Percentiles rank a stretch among this genome's conserved stretches.
Conservation (phyloP, 2,797 vertebrate species). For the Sebastes nivosus region DNA sequence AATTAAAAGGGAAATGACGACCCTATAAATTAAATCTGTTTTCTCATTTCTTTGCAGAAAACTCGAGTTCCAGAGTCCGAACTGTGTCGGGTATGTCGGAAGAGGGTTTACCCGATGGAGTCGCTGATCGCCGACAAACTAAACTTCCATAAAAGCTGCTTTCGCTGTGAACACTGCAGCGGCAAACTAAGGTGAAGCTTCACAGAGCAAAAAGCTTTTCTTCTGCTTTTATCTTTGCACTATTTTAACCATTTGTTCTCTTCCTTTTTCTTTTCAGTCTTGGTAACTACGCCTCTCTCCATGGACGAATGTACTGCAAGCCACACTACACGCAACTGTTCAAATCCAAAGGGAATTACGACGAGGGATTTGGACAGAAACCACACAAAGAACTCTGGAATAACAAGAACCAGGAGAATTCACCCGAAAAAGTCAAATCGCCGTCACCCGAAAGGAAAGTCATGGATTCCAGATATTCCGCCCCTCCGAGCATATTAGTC, state of each 20-base stretch:
- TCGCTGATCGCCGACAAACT: constrained; percentile 92
- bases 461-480: constrained; percentile 54
- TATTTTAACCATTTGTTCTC: background rate
- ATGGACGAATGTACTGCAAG: constrained; percentile 98
- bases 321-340: constrained; percentile 98
- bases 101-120: constrained; percentile 98
- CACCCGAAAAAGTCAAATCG: constrained; percentile 71
- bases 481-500: constrained; percentile 36
- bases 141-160: constrained; percentile 98
- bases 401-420: constrained; percentile 78
- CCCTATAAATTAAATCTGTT: background rate
- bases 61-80: constrained; percentile 92
- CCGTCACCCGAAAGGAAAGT: constrained; percentile 70
- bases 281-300: constrained; percentile 98
- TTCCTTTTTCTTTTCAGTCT: constrained; percentile 82
- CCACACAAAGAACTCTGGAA: constrained; percentile 93
- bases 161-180: constrained; percentile 93
- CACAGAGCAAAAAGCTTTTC: background rate
- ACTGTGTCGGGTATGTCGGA: constrained; percentile 91
- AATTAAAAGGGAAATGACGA: background rate
- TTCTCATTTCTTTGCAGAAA: constrained; percentile 79
- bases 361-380: constrained; percentile 97
- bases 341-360: constrained; percentile 99
- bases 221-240: background rate
- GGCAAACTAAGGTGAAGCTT: constrained; percentile 91